Percentiles rank a stretch among this genome's conserved stretches.
Conservation (phyloP, 1,140 invertebrate species). For the Apis cerana region DNA sequence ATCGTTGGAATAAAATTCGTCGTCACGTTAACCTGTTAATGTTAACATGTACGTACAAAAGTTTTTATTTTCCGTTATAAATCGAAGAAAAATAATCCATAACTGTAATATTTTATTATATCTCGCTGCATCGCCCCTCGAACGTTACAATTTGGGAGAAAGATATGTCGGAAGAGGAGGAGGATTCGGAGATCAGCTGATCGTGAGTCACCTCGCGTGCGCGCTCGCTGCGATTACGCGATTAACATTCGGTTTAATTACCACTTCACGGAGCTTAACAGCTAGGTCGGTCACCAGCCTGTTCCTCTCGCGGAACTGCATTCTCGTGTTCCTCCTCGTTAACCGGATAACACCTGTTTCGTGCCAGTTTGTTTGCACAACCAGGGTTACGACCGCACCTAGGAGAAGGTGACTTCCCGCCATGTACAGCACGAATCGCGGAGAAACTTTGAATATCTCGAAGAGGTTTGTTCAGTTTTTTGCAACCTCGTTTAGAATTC, state of each 20-base stretch:
- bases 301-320: constrained; percentile 35
- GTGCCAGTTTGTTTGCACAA: constrained; percentile 42
- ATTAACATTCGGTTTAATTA: constrained; percentile 67
- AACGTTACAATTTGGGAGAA: too few relatives aligned
- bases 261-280: constrained; percentile 49
- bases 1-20: too few relatives aligned
- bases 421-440: neutral
- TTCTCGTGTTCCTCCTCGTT: constrained; percentile 64
- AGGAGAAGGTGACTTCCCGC: neutral
- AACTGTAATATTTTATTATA: too few relatives aligned
- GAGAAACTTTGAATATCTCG: neutral
- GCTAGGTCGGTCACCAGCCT: constrained; percentile 51
- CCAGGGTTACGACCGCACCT: constrained; percentile 22
- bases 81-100: too few relatives aligned
- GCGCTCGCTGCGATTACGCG: constrained; percentile 50
- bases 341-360: constrained; percentile 48
- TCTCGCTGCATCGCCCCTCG: too few relatives aligned
- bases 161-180: too few relatives aligned
- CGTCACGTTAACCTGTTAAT: too few relatives aligned
- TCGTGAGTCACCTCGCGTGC: constrained; percentile 58
- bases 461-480: too few relatives aligned
- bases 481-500: too few relatives aligned
- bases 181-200: constrained; percentile 42
- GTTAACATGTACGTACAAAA: too few relatives aligned
- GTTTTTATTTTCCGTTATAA: too few relatives aligned